phyloP scores from a whole-genome alignment of 2,797 vertebrate genomes.

The Gastrophryne carolinensis region DNA sequence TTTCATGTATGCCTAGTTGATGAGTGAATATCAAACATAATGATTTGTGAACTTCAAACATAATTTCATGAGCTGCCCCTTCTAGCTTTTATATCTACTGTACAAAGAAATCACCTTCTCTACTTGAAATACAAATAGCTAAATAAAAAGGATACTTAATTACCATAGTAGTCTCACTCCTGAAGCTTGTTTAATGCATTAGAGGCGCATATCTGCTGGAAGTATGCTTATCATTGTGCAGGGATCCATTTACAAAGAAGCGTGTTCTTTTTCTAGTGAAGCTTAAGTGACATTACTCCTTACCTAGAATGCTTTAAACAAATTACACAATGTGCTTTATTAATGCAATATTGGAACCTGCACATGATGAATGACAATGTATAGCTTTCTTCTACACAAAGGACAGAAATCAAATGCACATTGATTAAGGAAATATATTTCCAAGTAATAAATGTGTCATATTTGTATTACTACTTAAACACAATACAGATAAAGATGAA shows the following conservation, averaged over 20 bases:
- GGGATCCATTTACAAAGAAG: background rate
- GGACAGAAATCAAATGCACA: background rate
- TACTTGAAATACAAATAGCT: background rate
- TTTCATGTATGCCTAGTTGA: too few relatives aligned
- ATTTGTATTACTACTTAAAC: too few relatives aligned
- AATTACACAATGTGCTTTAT: background rate
- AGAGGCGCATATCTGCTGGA: background rate
- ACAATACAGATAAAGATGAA: too few relatives aligned
- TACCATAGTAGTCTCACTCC: background rate
- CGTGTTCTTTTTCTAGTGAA: background rate
- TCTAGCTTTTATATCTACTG: background rate
- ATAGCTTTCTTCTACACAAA: background rate
- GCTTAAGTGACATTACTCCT: background rate
- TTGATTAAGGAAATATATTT: background rate
- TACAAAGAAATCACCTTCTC: background rate
- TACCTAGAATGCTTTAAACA: background rate
- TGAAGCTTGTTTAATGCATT: conserved; percentile 3
- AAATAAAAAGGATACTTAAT: conserved; percentile 30
- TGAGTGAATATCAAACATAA: too few relatives aligned
- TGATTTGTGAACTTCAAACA: conserved; percentile 7
- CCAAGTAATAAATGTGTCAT: too few relatives aligned
- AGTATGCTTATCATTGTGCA: background rate
- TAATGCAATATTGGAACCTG: background rate
- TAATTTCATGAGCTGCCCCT: background rate
- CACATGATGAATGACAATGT: background rate